Base-by-base conservation (phyloP, 1,140 invertebrate species). In the Agrilus planipennis region DNA sequence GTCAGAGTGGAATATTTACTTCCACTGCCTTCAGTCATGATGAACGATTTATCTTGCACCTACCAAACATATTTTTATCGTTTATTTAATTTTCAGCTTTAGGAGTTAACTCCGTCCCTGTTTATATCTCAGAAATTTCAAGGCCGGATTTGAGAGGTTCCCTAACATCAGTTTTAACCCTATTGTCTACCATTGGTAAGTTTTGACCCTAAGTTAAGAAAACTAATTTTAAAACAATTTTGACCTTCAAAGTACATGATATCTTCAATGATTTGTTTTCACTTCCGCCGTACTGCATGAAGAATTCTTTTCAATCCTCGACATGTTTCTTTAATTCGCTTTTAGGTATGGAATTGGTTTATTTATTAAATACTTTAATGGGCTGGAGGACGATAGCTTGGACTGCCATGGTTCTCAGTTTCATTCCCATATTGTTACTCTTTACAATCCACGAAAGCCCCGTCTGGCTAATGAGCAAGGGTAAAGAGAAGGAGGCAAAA, bases 391-490 rank as follows among this genome's bases (percentile, higher is more conserved):
- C 61, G 10, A 61, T 72, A 1, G 70, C 74, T 1, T 73, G 70
- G 69, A 45, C 65, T 3, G 50, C 53, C 21, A 71, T 72, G 22
- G 63, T 67, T 19, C 63, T 73, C 18, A 63, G 71, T 19, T 47
- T 75, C 2, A 42, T 73, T 1, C 61, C 78, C 1, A 55, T 69
- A 3, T 42, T 72, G 11, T 25, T 79, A 2, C 59, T 71, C 10
- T 36, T 75, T 2, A 68, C 69, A 36, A 61, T 81, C 5, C 79
- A 78, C 0, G 81, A 84, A 62, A 79, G 77, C 36, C 81, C 81
- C 0, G 55, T 65, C 0, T 77, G 71, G 70, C 54, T 76, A 0
- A 57, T 76, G 1, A 63, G 65, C 0, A 70, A 70, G 41, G 70
- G 69, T 3, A 57, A 65, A 22, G 52, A 56, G 18, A 67, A 69